Conservation (phyloP, 2,797 vertebrate species). For the Cuculus canorus region DNA sequence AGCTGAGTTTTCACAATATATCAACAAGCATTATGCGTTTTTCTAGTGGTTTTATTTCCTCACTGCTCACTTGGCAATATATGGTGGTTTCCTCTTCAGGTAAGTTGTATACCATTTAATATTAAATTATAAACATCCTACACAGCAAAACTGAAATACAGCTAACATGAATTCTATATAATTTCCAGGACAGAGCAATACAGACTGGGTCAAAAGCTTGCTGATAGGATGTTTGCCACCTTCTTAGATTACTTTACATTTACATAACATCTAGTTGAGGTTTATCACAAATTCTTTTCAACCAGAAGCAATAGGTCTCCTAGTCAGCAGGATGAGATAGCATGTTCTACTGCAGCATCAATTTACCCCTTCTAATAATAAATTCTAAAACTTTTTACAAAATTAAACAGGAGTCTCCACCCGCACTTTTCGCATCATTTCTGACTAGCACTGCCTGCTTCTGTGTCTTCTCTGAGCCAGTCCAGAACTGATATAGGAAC, state of each 20-base stretch:
- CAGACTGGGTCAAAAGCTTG: background rate
- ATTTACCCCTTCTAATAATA: background rate
- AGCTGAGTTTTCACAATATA: background rate
- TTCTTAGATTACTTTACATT: background rate
- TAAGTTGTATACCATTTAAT: background rate
- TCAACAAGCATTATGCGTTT: background rate
- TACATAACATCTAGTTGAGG: background rate
- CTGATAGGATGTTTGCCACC: background rate
- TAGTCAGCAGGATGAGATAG: background rate
- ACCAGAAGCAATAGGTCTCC: background rate
- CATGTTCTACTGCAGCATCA: background rate
- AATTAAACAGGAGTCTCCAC: background rate
- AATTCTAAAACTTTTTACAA: background rate
- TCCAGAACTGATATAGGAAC: background rate
- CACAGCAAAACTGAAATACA: background rate
- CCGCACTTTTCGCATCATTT: background rate
- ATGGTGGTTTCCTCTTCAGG: background rate
- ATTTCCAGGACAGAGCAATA: background rate
- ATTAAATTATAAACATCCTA: background rate
- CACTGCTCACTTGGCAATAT: background rate
- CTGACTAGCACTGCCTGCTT: background rate
- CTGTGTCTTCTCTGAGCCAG: rapidly evolving
- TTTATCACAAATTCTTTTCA: background rate
- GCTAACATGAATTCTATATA: background rate
- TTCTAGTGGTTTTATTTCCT: background rate